These are phyloP conservation scores for Lasioglossum zephyrum DNA, from an alignment of 2,888 invertebrate genomes.

Conservation along the genomic window DNA sequence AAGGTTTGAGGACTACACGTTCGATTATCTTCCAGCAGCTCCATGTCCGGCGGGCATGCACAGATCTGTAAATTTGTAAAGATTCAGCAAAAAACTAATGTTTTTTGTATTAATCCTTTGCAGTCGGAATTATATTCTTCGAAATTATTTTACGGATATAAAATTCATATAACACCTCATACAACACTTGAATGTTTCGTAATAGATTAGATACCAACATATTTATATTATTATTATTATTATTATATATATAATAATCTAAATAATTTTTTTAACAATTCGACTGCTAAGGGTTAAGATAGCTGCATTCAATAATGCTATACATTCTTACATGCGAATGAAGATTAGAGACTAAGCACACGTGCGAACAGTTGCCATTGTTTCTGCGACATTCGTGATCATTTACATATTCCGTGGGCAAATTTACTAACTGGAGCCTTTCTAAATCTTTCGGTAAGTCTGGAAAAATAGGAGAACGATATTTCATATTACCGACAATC, in stretches of 20 bases:
- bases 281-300: too few species aligned
- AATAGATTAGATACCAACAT: too few species aligned
- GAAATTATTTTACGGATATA: too few species aligned
- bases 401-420: slow-evolving; percentile 78
- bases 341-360: slow-evolving; percentile 87
- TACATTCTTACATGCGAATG: slow-evolving; percentile 60
- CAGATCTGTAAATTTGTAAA: slow-evolving; percentile 80
- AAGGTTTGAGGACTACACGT: slow-evolving; percentile 85
- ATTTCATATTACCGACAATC: background rate
- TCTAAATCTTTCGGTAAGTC: slow-evolving; percentile 60
- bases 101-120: background rate
- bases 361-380: slow-evolving; percentile 90
- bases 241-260: too few species aligned
- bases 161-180: too few species aligned
- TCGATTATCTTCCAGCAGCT: slow-evolving; percentile 84
- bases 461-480: slow-evolving; percentile 11
- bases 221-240: too few species aligned
- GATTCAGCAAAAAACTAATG: background rate
- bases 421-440: slow-evolving; percentile 85
- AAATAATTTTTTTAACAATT: too few species aligned
- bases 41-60: slow-evolving; percentile 89
- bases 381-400: slow-evolving; percentile 87
- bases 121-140: too few species aligned
- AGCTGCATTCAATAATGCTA: background rate
- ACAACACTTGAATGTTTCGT: too few species aligned